phyloP scores from a whole-genome alignment of 2,888 invertebrate genomes.

The Epirrhoe alternata region DNA sequence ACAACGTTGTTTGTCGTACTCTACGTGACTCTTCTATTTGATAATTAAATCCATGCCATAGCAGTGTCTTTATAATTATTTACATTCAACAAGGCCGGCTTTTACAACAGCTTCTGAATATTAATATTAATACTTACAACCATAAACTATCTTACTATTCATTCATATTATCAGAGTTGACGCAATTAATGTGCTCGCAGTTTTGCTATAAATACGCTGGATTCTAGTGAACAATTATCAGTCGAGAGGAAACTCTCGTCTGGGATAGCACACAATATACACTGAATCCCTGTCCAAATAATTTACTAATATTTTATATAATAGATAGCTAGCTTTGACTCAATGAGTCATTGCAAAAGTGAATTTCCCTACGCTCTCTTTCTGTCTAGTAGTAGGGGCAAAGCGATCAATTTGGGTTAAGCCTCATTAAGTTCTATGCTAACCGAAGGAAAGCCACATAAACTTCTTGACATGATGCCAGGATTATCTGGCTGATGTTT shows the following conservation, averaged over 20 bases:
- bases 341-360: background rate
- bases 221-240: slow-evolving; percentile 17
- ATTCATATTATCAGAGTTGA: slow-evolving; percentile 37
- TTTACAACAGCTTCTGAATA: slow-evolving; percentile 36
- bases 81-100: slow-evolving; percentile 30
- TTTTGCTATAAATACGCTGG: slow-evolving; percentile 25
- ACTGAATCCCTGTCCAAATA: slow-evolving; percentile 32
- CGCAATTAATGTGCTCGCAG: slow-evolving; percentile 35
- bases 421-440: no score
- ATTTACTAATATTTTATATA: background rate
- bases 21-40: slow-evolving; percentile 32
- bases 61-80: slow-evolving; percentile 23
- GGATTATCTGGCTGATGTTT: background rate
- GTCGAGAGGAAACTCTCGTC: slow-evolving; percentile 23
- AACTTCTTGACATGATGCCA: background rate
- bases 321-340: background rate
- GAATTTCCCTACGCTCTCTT: background rate
- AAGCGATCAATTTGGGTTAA: no score
- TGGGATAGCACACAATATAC: slow-evolving; percentile 9
- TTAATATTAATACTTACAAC: slow-evolving; percentile 4
- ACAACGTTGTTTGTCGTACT: slow-evolving; percentile 15
- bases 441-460: no score
- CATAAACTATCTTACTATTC: slow-evolving; percentile 20
- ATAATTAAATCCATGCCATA: slow-evolving; percentile 27
- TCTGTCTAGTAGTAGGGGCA: background rate